Percentiles rank a stretch among this genome's conserved stretches.
phyloP scores from a whole-genome alignment of 2,888 invertebrate genomes.

The Nemotelus nigrinus region DNA sequence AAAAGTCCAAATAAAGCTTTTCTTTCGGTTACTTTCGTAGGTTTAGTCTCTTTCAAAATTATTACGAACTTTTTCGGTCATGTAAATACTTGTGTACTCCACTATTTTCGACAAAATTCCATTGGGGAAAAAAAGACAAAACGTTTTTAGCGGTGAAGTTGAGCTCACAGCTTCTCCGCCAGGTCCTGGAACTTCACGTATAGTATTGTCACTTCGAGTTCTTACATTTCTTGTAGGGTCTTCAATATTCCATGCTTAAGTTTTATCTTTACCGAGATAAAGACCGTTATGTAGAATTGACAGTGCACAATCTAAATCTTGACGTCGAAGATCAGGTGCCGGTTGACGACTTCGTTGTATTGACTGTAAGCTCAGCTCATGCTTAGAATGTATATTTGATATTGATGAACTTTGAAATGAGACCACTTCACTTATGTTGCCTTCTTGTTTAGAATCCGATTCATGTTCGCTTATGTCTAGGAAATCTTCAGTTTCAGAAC shows the following conservation, averaged over 20 bases:
- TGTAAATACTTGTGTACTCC: constrained; percentile 9
- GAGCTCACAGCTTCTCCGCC: neutral
- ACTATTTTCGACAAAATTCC: constrained; percentile 2
- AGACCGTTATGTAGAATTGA: neutral
- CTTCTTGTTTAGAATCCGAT: constrained; percentile 7
- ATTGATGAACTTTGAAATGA: neutral
- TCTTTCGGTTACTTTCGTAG: neutral
- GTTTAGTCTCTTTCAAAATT: constrained; percentile 16
- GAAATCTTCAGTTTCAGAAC: constrained; percentile 14
- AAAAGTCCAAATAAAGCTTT: constrained; percentile 22
- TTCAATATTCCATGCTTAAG: neutral
- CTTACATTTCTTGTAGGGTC: neutral
- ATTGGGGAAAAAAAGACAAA: neutral
- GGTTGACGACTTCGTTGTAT: neutral
- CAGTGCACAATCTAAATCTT: neutral
- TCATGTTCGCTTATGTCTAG: constrained; percentile 12
- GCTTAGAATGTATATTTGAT: neutral
- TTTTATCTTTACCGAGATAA: constrained; percentile 10
- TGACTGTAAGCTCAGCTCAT: neutral
- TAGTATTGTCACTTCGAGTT: constrained; percentile 3
- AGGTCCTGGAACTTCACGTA: neutral
- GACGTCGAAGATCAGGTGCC: neutral
- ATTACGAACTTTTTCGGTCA: constrained; percentile 16
- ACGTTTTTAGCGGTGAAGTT: neutral
- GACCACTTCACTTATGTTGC: neutral